Base-by-base conservation (phyloP, 2,797 vertebrate genomes). In the Picus viridis region DNA sequence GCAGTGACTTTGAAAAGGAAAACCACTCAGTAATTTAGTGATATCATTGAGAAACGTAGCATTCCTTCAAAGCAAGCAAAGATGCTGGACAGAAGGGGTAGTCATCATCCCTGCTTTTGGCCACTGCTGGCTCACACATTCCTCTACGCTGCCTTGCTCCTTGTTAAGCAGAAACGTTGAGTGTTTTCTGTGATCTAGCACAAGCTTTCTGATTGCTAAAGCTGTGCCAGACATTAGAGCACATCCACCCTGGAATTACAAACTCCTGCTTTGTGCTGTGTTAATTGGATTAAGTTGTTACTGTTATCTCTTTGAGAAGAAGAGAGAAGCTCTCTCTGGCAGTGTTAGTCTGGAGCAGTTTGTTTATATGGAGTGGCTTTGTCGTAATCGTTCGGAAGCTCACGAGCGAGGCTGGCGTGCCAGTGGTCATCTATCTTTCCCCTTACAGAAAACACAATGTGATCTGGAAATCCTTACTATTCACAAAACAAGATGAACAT, bases 1-100 rank as follows among this genome's bases (percentile, higher is more conserved):
- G n/a, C 58, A 95, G 72, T 85, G 89, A 96, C 84, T 96, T 92
- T 67, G 86, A 94, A 90, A 96, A 88, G 93, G 93, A 96, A 95
- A 91, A 92, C 26, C 64, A 95, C 91, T n/a, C 75, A 87, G 87
- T 75, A 75, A 83, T 95, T 93, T 92, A 93, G 82, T 83, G 94
- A 82, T 94, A 83, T 83, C 88, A 88, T 63, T 79, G 73, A 90
- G 86, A 95, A 95, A 83, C 61, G 65, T 69, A 91, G 30, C 56
- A 64, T 93, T 89, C 72, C 87, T 89, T 81, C 75, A 86, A 80
- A 91, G 73, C 61, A 90, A 92, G 85, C 61, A 86, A 88, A 91
- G 91, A 45, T 62, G 23, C 78, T 89, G 51, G 80, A 61, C 90
- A 81, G 67, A 4, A 63, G 74, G 93, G 41, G 58, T 30, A 76